A percentile compares a stretch with the other conserved stretches of the same genome.
Conservation (phyloP, 2,888 invertebrate genomes). For the Eledone cirrhosa region DNA sequence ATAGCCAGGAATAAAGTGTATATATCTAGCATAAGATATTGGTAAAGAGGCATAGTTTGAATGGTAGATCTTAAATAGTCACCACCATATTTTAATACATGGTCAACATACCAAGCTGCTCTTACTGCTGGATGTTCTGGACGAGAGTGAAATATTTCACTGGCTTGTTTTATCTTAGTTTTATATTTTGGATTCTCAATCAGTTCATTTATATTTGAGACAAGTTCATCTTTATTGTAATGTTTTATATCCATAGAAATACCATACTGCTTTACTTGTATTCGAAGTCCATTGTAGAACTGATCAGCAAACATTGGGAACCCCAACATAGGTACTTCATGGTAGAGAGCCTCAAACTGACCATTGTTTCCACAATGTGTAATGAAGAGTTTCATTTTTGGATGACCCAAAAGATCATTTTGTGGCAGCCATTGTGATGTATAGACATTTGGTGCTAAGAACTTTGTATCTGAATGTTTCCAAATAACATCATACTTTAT, state of each 20-base stretch:
- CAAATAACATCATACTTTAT: slow-evolving; percentile 12
- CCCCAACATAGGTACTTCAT: slow-evolving; percentile 42
- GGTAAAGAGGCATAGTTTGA: slow-evolving; percentile 44
- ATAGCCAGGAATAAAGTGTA: slow-evolving; percentile 13
- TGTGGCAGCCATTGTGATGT: slow-evolving; percentile 38
- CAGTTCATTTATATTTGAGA: slow-evolving; percentile 34
- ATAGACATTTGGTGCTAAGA: slow-evolving; percentile 23
- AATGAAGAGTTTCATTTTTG: slow-evolving; percentile 38
- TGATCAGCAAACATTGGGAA: slow-evolving; percentile 41
- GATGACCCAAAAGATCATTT: slow-evolving; percentile 33
- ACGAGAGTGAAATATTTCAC: slow-evolving; percentile 36
- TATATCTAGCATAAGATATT: slow-evolving; percentile 46
- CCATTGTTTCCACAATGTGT: slow-evolving; percentile 44
- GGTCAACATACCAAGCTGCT: slow-evolving; percentile 50
- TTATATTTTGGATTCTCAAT: slow-evolving; percentile 36
- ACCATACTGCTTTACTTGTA: slow-evolving; percentile 41
- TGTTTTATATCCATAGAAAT: slow-evolving; percentile 35
- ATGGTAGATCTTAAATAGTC: slow-evolving; percentile 43
- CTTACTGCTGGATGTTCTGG: slow-evolving; percentile 39
- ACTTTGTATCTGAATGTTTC: slow-evolving; percentile 4
- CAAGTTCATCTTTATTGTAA: slow-evolving; percentile 34
- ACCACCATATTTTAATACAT: slow-evolving; percentile 49
- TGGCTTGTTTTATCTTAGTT: slow-evolving; percentile 36
- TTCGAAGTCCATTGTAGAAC: slow-evolving; percentile 35
- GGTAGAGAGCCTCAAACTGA: slow-evolving; percentile 43